Percentiles rank a stretch among this genome's conserved stretches.
Conservation (phyloP, 1,140 invertebrate genomes). For the Cyclina sinensis region DNA sequence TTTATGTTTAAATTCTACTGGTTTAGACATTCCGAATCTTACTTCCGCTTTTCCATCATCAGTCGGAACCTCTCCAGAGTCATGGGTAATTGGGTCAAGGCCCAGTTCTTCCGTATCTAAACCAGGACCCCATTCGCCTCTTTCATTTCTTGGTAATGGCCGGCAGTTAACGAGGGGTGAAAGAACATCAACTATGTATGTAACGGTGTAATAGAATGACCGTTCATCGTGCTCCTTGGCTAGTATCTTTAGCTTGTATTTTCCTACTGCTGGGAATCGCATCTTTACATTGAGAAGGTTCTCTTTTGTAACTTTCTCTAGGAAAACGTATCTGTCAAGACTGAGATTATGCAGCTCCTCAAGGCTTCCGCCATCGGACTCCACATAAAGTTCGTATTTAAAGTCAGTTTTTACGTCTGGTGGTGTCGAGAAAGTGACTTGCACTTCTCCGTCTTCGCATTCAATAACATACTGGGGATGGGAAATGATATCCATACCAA, state of each 20-base stretch:
- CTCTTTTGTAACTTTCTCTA: slow-evolving; percentile 73
- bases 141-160: slow-evolving; percentile 74
- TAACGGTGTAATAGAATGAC: slow-evolving; percentile 67
- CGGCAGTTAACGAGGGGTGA: slow-evolving; percentile 67
- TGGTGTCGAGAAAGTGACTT: slow-evolving; percentile 66
- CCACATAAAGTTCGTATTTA: slow-evolving; percentile 75
- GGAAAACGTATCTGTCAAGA: slow-evolving; percentile 75
- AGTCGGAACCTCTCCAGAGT: slow-evolving; percentile 73
- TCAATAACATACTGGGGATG: slow-evolving; percentile 66
- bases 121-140: slow-evolving; percentile 78
- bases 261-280: slow-evolving; percentile 71
- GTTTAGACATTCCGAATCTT: slow-evolving; percentile 72
- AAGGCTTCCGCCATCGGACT: slow-evolving; percentile 47
- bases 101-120: slow-evolving; percentile 76
- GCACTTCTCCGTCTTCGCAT: slow-evolving; percentile 67
- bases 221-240: slow-evolving; percentile 72
- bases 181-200: slow-evolving; percentile 73
- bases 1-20: slow-evolving; percentile 76
- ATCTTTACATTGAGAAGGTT: slow-evolving; percentile 70
- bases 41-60: slow-evolving; percentile 78
- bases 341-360: slow-evolving; percentile 61
- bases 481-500: slow-evolving; percentile 69
- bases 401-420: slow-evolving; percentile 68
- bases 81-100: slow-evolving; percentile 73
- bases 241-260: slow-evolving; percentile 75